Evolutionary conservation across 2,113 vertebrate species (phyloP), one percentile per base, ranked within the genome.

Genomic region (Oncorhynchus masou): DNA sequence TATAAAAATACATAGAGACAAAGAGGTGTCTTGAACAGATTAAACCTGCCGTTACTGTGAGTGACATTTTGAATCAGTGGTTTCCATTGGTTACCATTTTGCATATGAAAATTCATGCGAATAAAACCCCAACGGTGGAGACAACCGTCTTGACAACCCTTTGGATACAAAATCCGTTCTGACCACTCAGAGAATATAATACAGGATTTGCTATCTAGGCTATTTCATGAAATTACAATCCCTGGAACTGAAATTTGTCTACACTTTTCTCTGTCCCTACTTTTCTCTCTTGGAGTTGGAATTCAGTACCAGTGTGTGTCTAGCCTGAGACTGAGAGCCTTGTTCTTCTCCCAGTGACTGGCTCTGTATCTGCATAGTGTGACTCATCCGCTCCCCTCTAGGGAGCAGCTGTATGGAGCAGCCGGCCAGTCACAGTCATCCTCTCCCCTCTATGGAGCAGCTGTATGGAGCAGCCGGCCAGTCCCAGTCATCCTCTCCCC

Each of bases 11-110:
- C 39, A 45, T 45, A 0, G 39, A 80, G 15, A 67, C 60, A 75
- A 78, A 84, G 81, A 75, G 67, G 68, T 25, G 62, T 39, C 34
- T 39, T 39, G 8, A 31, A 65, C 65, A 68, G 59, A 7, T n/a
- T 69, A 74, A 81, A 85, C 84, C 81, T 22, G 16, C 9, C 39
- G 2, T 66, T 68, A 16, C 39, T 22, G 13, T 22, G 24, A 64
- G 2, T 4, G 60, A 64, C 1, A 25, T 64, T 2, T 13, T 12
- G 5, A 34, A 69, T 45, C 34, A 15, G 2, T 29, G 19, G n/a
- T 54, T 20, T 73, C 31, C 51, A 15, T 15, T 67, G 59, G 22
- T 4, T 16, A 39, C 19, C 60, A 39, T 39, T 73, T 20, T 15
- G 6, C 64, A 77, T 72, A 68, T 77, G 70, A 13, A 57, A 65